A percentile compares a stretch with the other conserved stretches of the same genome.
Conservation (phyloP, 1,140 invertebrate species). For the Drosophila neocordata region DNA sequence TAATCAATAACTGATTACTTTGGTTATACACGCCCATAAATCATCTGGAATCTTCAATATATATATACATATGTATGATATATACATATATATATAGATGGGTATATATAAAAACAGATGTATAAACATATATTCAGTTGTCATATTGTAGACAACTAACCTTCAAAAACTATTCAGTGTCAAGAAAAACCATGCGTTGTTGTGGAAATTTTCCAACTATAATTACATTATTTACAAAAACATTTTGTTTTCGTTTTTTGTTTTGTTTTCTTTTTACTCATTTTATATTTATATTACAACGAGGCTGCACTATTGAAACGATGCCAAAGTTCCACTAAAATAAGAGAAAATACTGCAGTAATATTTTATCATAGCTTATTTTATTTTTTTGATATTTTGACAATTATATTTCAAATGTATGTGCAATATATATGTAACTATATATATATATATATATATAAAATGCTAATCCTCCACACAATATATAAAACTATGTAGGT, state of each 20-base stretch:
- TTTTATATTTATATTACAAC: slow-evolving; percentile 20
- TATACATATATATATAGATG: neutral
- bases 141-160: slow-evolving; percentile 4
- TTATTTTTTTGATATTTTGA: slow-evolving; percentile 6
- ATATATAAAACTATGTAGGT: slow-evolving; percentile 6
- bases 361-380: neutral
- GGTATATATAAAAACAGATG: neutral
- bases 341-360: neutral
- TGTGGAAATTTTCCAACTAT: slow-evolving; percentile 4
- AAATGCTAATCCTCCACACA: slow-evolving; percentile 14
- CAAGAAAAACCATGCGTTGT: neutral
- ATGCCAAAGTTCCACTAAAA: neutral
- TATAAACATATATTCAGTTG: slow-evolving; percentile 1
- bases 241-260: slow-evolving; percentile 8
- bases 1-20: slow-evolving; percentile 2
- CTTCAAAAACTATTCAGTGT: slow-evolving; percentile 1
- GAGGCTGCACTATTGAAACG: slow-evolving; percentile 7
- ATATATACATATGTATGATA: neutral
- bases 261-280: neutral
- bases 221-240: neutral
- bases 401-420: neutral
- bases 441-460: slow-evolving; percentile 4
- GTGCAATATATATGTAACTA: slow-evolving; percentile 1
- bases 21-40: slow-evolving; percentile 7
- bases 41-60: slow-evolving; percentile 1